Base-by-base conservation (phyloP, 2,888 invertebrate species). In the Pammene fasciana region DNA sequence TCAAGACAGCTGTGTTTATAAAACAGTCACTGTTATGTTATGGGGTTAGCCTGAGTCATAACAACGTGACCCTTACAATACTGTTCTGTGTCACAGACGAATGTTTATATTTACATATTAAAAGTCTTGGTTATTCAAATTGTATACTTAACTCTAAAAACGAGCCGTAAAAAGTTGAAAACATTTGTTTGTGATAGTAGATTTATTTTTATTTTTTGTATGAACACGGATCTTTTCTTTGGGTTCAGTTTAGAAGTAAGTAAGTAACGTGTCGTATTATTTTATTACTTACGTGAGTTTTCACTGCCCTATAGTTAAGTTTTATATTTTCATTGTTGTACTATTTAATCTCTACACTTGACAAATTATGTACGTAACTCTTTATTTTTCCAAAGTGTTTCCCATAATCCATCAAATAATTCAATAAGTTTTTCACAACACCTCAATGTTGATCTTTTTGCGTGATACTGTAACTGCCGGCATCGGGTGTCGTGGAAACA, bases 401-500 rank as follows among this genome's bases (percentile, higher is more conserved):
- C 18, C 46, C 0, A 5, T n/a, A 48, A 56, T 68, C 50, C 9
- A 62, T 62, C 54, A 68, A 46, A 62, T 67, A n/a, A 62, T 50
- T 18, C 62, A 68, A 50, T 68, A 16, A 68, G 13, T 36, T 57
- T 64, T 68, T 67, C n/a, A 18, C 50, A 62, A 38, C 43, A 65
- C 57, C 52, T 46, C 36, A 38, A 48, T 26, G 56, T 52, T 50
- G 64, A 68, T 68, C 57, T 43, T 59, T 68, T 73, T 73, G 67
- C 71, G 70, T 73, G 84, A 85, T 87, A 84, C 81, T 81, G 78
- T 82, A 81, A 78, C 80, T 79, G 82, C 76, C 82, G 83, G 83
- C 82, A 82, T 74, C 72, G 77, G 74, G 74, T 68, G 73, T 78
- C 78, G 81, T 79, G 82, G 79, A 83, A 83, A 85, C 77, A 76